These are phyloP conservation scores for Orchesella cincta DNA, from an alignment of 1,140 invertebrate genomes.

Conservation along the genomic window DNA sequence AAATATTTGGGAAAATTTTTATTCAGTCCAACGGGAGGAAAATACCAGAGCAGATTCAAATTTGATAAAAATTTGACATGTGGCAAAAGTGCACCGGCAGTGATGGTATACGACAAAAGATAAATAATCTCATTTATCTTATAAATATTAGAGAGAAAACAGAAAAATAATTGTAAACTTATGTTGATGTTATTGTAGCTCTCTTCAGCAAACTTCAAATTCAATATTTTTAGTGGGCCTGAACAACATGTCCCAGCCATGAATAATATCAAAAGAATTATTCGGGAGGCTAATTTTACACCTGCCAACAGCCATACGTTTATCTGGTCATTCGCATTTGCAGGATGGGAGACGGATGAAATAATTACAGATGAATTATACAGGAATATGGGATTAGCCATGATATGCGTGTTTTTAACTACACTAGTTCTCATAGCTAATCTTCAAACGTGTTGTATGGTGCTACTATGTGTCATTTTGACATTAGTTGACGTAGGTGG, in stretches of 20 bases:
- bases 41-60: conserved; percentile 68
- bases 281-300: conserved; percentile 61
- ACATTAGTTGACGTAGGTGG: conserved; percentile 64
- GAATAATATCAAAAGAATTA: conserved; percentile 64
- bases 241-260: conserved; percentile 73
- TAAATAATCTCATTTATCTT: neutral
- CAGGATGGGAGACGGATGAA: conserved; percentile 76
- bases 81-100: conserved; percentile 62
- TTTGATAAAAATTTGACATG: conserved; percentile 66
- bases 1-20: conserved; percentile 70
- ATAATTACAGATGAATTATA: conserved; percentile 73
- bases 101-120: too few species aligned
- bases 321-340: conserved; percentile 71
- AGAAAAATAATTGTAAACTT: conserved; percentile 1
- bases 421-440: conserved; percentile 80
- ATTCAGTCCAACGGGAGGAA: conserved; percentile 67
- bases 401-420: conserved; percentile 77
- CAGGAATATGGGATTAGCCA: conserved; percentile 75
- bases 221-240: conserved; percentile 63
- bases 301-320: conserved; percentile 63
- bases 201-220: conserved; percentile 66
- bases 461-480: conserved; percentile 58
- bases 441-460: conserved; percentile 64
- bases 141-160: neutral
- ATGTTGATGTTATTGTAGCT: conserved; percentile 53